phyloP scores from a whole-genome alignment of 2,113 vertebrate genomes.

The Pungitius pungitius region DNA sequence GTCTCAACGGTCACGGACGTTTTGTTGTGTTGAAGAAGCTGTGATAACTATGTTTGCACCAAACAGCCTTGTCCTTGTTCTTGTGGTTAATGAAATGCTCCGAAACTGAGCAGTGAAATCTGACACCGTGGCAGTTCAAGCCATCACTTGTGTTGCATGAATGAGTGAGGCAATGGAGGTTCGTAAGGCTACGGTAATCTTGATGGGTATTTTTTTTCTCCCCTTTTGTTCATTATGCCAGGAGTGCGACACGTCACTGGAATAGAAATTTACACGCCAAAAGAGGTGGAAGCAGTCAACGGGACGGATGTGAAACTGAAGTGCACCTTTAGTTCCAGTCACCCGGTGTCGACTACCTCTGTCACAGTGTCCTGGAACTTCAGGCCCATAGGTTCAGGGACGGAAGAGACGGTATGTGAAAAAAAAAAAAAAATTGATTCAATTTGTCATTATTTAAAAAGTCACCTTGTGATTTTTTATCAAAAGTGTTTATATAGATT shows the following conservation, averaged over 20 bases:
- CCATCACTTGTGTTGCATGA: background rate
- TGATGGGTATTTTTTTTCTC: background rate
- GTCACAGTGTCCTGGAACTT: slow-evolving; percentile 88
- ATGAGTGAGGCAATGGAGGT: background rate
- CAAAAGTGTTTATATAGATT: background rate
- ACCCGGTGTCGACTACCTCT: slow-evolving; percentile 66
- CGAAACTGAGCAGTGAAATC: background rate
- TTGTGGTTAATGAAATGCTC: background rate
- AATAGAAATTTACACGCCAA: slow-evolving; percentile 82
- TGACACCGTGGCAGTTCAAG: background rate
- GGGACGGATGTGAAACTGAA: slow-evolving; percentile 87
- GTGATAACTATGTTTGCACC: background rate
- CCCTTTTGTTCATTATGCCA: slow-evolving; percentile 50
- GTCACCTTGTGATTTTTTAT: background rate
- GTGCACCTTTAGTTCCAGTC: slow-evolving; percentile 88
- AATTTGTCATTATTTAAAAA: background rate
- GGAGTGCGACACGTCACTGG: slow-evolving; percentile 72
- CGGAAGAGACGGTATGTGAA: slow-evolving; percentile 83
- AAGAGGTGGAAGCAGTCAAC: slow-evolving; percentile 83
- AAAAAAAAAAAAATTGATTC: background rate
- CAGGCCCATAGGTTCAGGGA: slow-evolving; percentile 72
- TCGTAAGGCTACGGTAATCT: background rate
- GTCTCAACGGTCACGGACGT: background rate
- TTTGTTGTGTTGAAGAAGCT: background rate
- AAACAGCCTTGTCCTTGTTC: background rate